phyloP scores from a whole-genome alignment of 1,140 invertebrate species.

The Pseudomyrmex cubaensis region DNA sequence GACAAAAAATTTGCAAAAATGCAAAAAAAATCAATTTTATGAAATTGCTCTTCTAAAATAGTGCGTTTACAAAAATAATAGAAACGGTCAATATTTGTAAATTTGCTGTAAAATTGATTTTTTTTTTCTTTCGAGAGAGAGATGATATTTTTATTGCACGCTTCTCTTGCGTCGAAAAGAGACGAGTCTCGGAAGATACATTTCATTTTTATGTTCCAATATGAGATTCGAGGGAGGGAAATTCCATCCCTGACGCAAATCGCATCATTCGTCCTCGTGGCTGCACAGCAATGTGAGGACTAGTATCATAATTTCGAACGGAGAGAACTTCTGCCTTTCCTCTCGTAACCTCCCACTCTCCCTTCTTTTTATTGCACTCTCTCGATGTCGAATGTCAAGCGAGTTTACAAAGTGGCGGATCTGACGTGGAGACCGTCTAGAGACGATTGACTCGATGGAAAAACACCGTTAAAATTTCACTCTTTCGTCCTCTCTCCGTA shows the following conservation, averaged over 20 bases:
- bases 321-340: not conserved
- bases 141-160: constrained; percentile 11
- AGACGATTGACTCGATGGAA: constrained; percentile 54
- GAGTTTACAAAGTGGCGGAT: constrained; percentile 57
- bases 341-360: no score
- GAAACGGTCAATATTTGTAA: not conserved
- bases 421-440: not conserved
- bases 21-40: no score
- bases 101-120: not conserved
- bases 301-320: constrained; percentile 42
- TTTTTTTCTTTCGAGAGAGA: not conserved
- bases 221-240: constrained; percentile 20
- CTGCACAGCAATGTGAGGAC: constrained; percentile 26
- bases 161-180: not conserved
- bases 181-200: constrained; percentile 18
- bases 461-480: constrained; percentile 7
- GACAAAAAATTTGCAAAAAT: no score
- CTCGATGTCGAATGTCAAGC: constrained; percentile 46
- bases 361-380: constrained; percentile 34
- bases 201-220: constrained; percentile 41
- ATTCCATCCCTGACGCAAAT: constrained; percentile 34
- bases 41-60: no score
- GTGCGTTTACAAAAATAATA: constrained; percentile 2
- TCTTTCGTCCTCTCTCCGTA: not conserved
- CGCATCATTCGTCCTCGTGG: constrained; percentile 45